Base-by-base conservation (phyloP, 2,113 vertebrate genomes). In the Carassius carassius region DNA sequence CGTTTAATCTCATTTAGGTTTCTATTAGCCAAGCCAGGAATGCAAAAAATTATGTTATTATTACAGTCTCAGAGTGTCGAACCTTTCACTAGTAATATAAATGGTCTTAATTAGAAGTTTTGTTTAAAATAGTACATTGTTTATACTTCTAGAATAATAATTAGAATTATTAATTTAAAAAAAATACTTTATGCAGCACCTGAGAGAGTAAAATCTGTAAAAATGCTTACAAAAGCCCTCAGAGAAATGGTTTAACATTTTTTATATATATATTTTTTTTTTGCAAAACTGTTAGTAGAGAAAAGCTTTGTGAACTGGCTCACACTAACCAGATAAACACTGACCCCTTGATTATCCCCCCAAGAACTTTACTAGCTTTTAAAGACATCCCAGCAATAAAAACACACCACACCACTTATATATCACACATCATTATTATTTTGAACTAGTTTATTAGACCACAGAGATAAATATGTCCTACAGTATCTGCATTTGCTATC, bases 391-490 rank as follows among this genome's bases (percentile, higher is more conserved):
- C 41, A 73, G 41, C 70, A 73, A 47, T 73, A 73, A 25, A 35
- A 58, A 58, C 2, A 67, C 17, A 58, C 6, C 17, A 75, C 44
- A 51, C n/a, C 11, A 76, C 13, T 54, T 14, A 29, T 32, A 81
- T 25, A 47, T 41, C 12, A 51, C 23, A 73, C 47, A 76, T 23
- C 0, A 37, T 7, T 11, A 62, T 70, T 23, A 25, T 67, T 21
- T n/a, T 77, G 16, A 76, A 78, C 6, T n/a, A 49, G 41, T 81
- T 47, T 83, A 85, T 41, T 85, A 90, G 81, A 73, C 77, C 58
- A 89, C 29, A 51, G 17, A 79, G 73, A 0, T 82, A 82, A 89
- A 90, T 92, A 92, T 90, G 92, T 78, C 76, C 82, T 86, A 85
- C 37, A 89, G 76, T 84, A 73, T 32, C 19, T 60, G 37, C 32